Evolutionary conservation across 2,113 vertebrate species (phyloP).

Genomic region (Rhinolophus sinicus): DNA sequence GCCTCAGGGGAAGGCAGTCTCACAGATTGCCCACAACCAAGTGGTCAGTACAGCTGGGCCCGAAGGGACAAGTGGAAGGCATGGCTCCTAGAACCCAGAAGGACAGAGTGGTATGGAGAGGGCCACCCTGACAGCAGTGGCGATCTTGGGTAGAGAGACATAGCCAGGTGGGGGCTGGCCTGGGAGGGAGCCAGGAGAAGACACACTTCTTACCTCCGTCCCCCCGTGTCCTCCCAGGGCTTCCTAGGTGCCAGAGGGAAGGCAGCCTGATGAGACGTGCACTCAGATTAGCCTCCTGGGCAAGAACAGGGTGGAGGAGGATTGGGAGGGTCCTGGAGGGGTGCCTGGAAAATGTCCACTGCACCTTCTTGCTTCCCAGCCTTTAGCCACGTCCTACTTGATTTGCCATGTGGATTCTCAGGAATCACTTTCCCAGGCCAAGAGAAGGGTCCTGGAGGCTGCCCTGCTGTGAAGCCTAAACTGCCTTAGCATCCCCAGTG

Average conservation of each 20-base stretch:
- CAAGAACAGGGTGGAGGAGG: background rate
- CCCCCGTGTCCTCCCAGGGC: background rate
- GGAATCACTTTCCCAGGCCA: constrained; percentile 19
- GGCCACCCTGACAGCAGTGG: background rate
- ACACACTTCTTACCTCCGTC: background rate
- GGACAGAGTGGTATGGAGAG: background rate
- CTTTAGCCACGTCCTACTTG: background rate
- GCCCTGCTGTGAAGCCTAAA: background rate
- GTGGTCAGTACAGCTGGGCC: background rate
- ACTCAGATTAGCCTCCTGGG: background rate
- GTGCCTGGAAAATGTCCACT: background rate
- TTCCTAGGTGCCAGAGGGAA: background rate
- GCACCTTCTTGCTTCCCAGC: background rate
- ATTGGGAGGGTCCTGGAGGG: background rate
- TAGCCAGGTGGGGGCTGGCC: background rate
- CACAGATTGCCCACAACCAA: background rate
- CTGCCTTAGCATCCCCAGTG: background rate
- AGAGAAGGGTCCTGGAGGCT: background rate
- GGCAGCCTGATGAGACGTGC: background rate
- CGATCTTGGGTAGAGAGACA: background rate
- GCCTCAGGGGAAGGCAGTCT: background rate
- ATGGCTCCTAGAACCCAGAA: background rate
- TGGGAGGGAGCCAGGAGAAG: background rate
- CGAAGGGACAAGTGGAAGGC: background rate
- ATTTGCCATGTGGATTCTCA: background rate